Evolutionary conservation across 2,797 vertebrate genomes (phyloP), one percentile per base, ranked within the genome.

Genomic region (Emydoidea blandingii): DNA sequence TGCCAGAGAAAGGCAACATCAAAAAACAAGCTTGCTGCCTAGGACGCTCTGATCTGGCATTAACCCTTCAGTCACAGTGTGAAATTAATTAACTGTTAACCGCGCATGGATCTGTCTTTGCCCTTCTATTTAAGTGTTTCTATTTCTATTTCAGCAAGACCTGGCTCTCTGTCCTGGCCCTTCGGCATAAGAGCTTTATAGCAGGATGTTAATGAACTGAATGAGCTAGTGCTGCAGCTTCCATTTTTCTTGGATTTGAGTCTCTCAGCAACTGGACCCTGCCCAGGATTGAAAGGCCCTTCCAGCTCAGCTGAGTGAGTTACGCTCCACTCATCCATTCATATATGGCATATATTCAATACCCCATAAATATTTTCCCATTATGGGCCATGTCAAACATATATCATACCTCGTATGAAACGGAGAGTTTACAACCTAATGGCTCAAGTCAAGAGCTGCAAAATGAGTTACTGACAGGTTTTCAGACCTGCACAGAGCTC

Each of bases 191-290:
- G 14, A 62, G 37, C 19, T 89, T 78, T 59, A 49, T 50, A 62
- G 44, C 37, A 57, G 79, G 79, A 9, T 23, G 12, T 31, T 68
- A 89, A 79, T 0, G 1, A 87, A 59, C 37, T n/a, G 37, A 25
- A 5, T 27, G 5, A 25, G 8, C 16, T 54, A 49, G 37, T 1
- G 0, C 0, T 0, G 0, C 37, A 49, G 2, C 0, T 49, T 86
- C 19, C 6, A 47, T 59, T 15, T 34, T 37, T 62, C 87, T 56
- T 37, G 41, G 65, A 84, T 41, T 4, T 0, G 1, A 4, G 1
- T 44, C 29, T 80, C 50, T n/a, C 41, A 15, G 74, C 74, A 29
- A 31, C n/a, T 53, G 4, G 0, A 23, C 3, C 5, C 8, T 21
- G 25, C 72, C 44, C 0, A 0, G 18, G 47, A 89, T 8, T 2